Conservation (phyloP, 2,888 invertebrate species). For the Alviniconcha strummeri region DNA sequence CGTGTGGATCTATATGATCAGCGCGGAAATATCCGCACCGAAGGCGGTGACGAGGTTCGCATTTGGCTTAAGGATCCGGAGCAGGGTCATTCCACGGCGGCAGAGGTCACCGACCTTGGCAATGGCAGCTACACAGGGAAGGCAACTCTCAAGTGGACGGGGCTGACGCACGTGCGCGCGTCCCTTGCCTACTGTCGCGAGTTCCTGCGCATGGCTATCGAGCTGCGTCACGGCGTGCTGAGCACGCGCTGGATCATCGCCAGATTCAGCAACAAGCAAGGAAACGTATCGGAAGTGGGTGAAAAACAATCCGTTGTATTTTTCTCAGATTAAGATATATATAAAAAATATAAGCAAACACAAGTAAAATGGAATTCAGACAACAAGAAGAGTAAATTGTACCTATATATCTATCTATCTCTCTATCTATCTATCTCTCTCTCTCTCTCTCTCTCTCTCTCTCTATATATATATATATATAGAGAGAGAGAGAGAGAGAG, state of each 20-base stretch:
- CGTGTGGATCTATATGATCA: constrained; percentile 22
- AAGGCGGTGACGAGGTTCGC: constrained; percentile 22
- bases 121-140: constrained; percentile 21
- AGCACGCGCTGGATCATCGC: background rate
- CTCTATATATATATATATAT: too few relatives aligned
- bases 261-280: background rate
- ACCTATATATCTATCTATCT: too few relatives aligned
- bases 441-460: too few relatives aligned
- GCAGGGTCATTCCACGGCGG: background rate
- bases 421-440: too few relatives aligned
- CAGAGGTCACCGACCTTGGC: constrained; percentile 7
- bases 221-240: constrained; percentile 11
- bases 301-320: too few relatives aligned
- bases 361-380: too few relatives aligned
- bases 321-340: too few relatives aligned
- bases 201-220: constrained; percentile 20
- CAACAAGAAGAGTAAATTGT: too few relatives aligned
- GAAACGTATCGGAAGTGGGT: background rate
- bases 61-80: background rate
- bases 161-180: background rate
- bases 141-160: constrained; percentile 1
- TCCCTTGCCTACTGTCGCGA: constrained; percentile 24
- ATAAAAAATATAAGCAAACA: too few relatives aligned
- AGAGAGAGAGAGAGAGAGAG: too few relatives aligned
- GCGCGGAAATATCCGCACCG: background rate